Evolutionary conservation across 2,113 vertebrate species (phyloP), one percentile per base, ranked within the genome.

Genomic region (Lonchura striata): DNA sequence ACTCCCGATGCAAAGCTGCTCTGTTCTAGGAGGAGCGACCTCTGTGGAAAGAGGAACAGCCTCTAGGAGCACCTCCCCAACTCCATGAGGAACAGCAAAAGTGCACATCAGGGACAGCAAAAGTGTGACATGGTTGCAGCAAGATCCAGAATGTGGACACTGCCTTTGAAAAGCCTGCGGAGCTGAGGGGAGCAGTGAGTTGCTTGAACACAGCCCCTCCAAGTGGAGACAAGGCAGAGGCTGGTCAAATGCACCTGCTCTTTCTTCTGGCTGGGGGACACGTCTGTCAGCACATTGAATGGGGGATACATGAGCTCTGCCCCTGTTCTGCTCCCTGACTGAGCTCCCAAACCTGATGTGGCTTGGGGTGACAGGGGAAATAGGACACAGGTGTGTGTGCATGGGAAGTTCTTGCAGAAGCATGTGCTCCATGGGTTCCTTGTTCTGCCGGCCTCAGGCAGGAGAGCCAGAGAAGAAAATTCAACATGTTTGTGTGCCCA

Each of bases 81-180:
- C 6, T 35, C 52, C 61, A 49, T 17, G 16, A 70, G 11, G 47
- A 25, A 39, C 39, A 39, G 39, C 39, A 39, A 39, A 39, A 39
- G 39, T 82, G 65, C 30, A 66, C 24, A 61, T n/a, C 2, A 1
- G 41, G 42, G 30, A 35, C 1, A 4, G 60, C 35, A 53, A 81
- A 82, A 59, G 17, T 28, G 17, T 15, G n/a, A 6, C 0, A 0
- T 15, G 28, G 12, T 65, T 72, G 52, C 1, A 3, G 42, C 11
- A 52, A 53, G 30, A 74, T 23, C 15, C 37, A 90, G 22, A 56
- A 74, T 0, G 0, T 4, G 8, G 37, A 39, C 54, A 1, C 8
- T 30, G 24, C 53, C 66, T 83, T 54, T 4, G 1, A 82, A 72
- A 90, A 0, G 0, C 19, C 47, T 0, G 0, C 15, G 23, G 44